Evolutionary conservation across 2,113 vertebrate species (phyloP).

Genomic region (Cygnus atratus): DNA sequence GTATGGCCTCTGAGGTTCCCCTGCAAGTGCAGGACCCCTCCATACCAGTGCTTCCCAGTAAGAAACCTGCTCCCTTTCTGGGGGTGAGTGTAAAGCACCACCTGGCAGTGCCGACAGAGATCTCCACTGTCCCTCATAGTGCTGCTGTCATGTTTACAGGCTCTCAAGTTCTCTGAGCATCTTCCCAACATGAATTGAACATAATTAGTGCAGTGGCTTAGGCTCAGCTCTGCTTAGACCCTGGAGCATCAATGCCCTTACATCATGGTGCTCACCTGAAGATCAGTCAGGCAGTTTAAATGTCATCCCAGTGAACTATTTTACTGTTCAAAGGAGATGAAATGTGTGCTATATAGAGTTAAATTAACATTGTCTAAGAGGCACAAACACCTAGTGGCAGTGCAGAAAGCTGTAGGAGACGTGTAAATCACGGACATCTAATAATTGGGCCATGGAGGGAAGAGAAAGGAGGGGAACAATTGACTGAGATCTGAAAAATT

Average conservation of each 20-base stretch:
- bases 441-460: neutral
- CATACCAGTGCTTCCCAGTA: neutral
- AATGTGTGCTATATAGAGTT: neutral
- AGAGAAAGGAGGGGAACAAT: neutral
- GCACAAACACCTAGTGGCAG: neutral
- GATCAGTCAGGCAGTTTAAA: neutral
- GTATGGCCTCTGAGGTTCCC: neutral
- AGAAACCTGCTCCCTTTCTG: neutral
- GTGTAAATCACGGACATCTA: neutral
- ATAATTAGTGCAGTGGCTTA: neutral
- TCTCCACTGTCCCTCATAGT: neutral
- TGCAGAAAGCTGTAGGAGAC: neutral
- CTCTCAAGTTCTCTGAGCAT: neutral
- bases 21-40: neutral
- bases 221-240: neutral
- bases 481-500: neutral
- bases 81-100: neutral
- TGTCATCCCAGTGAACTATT: neutral
- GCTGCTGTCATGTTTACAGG: neutral
- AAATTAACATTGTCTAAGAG: neutral
- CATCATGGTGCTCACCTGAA: neutral
- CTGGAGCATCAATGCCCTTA: neutral
- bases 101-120: neutral
- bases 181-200: neutral
- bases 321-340: neutral